Evolutionary conservation across 2,888 invertebrate genomes (phyloP), one percentile per base, ranked within the genome.

Genomic region (Axea sp.): DNA sequence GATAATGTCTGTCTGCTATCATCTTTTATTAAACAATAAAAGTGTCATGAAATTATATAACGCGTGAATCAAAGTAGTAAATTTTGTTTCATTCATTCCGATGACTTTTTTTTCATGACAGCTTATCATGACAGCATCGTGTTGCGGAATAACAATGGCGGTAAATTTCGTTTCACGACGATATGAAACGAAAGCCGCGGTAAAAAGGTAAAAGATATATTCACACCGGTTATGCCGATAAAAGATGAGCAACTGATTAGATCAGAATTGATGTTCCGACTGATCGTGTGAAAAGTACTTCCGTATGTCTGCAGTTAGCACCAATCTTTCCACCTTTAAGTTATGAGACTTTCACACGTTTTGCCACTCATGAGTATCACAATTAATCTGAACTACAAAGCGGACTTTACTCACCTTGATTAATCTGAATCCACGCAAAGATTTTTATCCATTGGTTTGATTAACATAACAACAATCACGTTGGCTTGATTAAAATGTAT

Each of bases 281-380:
- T 28, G 71, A 71, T 71, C 64, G 71, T 64, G 64, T 33, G 55
- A 73, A 68, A 60, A 65, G 49, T 57, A 62, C 67, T 73, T 65
- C 73, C 59, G 65, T 33, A 37, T 45, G 57, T 71, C 35, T 41
- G 47, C 26, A n/a, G 57, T 49, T 43, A 69, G 31, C 51, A 22
- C 14, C 22, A 37, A 30, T 15, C 19, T 59, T 72, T 72, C 72
- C 65, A 53, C 51, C 9, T 37, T 12, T 39, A 35, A 67, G 55
- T 49, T 45, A 62, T 57, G 62, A 37, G 67, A 73, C 67, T 73
- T 73, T 73, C 73, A 67, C 73, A 73, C 73, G 73, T 62, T 35
- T 41, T 37, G 51, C 59, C 59, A 64, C 49, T 65, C 59, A 51
- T 64, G 65, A 65, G 6, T 37, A 12, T 45, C 14, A 55, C 31